Base-by-base conservation (phyloP, 2,888 invertebrate species). In the Elgonia sp. region DNA sequence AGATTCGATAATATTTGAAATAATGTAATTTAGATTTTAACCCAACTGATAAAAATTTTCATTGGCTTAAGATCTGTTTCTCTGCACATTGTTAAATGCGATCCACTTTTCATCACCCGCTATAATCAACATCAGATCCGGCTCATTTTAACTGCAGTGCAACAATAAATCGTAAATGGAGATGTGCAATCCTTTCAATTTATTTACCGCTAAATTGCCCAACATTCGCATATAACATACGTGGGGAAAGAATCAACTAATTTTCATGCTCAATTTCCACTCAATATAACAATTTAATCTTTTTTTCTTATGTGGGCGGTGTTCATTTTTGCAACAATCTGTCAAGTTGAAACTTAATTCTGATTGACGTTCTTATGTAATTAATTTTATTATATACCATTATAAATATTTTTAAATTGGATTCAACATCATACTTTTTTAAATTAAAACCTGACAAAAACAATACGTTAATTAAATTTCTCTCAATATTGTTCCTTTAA, bases 281-380 rank as follows among this genome's bases (percentile, higher is more conserved):
- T 65, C 53, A 65, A 76, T 76, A 53, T 29, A 46, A 76, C 60
- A 9, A 40, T 53, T 63, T 76, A 37, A 76, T 63, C 63, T 63
- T 29, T 29, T 29, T 29, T 29, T 29, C 29, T 73, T 57, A 40
- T 7, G 57, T 72, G 40, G 57, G 57, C 72, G 42, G 16, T 73
- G 29, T 21, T 50, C 40, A 46, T 50, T 63, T 50, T 37, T 29
- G n/a, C 21, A 2, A 10, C 18, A 29, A 18, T 21, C 9, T 37
- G 75, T 76, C 21, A 75, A 63, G 37, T 62, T 21, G 16, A 18
- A 63, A 63, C 63, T 76, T 76, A 63, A 75, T 62, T 75, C 50
- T 50, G 57, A 75, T 75, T 76, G 57, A 76, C 76, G 50, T 39
- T 50, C 18, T 42, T 63, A 76, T 39, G 39, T 76, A 76, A 76